A percentile compares a stretch with the other conserved stretches of the same genome.
These are phyloP conservation scores for Capitella teleta DNA, from an alignment of 1,140 invertebrate genomes.

Conservation along the genomic window DNA sequence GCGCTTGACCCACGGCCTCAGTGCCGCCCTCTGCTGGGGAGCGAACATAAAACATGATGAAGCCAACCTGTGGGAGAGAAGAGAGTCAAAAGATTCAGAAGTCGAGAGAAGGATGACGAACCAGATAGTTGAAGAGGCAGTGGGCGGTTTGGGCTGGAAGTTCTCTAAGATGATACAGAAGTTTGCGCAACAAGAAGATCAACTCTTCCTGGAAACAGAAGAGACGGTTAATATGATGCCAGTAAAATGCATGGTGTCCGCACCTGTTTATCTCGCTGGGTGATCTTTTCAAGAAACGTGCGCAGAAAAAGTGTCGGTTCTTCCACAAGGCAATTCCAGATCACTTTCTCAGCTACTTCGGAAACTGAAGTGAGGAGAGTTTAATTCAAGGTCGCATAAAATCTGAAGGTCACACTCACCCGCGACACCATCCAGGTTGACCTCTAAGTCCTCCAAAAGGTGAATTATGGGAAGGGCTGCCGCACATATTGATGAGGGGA, in stretches of 20 bases:
- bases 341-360: slow-evolving; percentile 55
- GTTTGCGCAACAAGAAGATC: slow-evolving; percentile 79
- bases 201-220: slow-evolving; percentile 60
- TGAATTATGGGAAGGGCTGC: slow-evolving; percentile 89
- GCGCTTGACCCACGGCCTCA: slow-evolving; percentile 80
- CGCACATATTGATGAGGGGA: slow-evolving; percentile 90
- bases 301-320: slow-evolving; percentile 91
- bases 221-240: too few relatives aligned
- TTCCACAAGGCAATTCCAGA: slow-evolving; percentile 95
- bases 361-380: slow-evolving; percentile 44
- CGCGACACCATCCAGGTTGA: slow-evolving; percentile 75
- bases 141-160: slow-evolving; percentile 95
- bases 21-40: slow-evolving; percentile 88
- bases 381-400: background rate
- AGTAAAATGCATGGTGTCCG: too few relatives aligned
- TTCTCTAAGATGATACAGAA: slow-evolving; percentile 84
- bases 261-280: slow-evolving; percentile 71
- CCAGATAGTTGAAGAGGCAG: slow-evolving; percentile 97
- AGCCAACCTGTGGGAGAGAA: slow-evolving; percentile 58
- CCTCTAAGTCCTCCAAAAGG: slow-evolving; percentile 88
- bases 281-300: slow-evolving; percentile 90
- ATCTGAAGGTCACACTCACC: slow-evolving; percentile 25
- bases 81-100: too few relatives aligned
- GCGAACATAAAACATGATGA: slow-evolving; percentile 97
- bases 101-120: slow-evolving; percentile 22